Evolutionary conservation across 64 coral and sea anemone genomes (phyloP), one percentile per base, ranked within the genome.

Genomic region (Porites australiensis): DNA sequence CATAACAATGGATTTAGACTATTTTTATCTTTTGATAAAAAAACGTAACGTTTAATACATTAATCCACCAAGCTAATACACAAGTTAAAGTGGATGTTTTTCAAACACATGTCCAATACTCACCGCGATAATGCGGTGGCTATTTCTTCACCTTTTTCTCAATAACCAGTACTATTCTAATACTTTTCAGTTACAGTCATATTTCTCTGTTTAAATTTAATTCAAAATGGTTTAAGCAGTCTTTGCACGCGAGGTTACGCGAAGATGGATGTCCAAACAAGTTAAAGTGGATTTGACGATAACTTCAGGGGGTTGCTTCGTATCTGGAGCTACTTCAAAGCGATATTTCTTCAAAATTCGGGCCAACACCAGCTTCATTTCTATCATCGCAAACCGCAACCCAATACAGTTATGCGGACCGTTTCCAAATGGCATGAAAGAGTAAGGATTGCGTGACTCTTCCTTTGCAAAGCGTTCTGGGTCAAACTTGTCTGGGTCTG

Each of bases 331-430:
- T 4, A 84, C 78, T 45, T 54, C 23, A 12, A 91, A 47, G 11
- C 12, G 55, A 69, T 72, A 91, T 75, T 60, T 84, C 79, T 84
- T 82, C 50, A 91, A 60, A 19, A 91, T 58, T n/a, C 69, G 64
- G 3, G 82, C 79, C 72, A 91, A 84, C 14, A 72, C 79, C 8
- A 91, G 79, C 79, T 91, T 91, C 50, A 91, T 74, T 21, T 91
- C 65, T 65, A 91, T 82, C 79, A 62, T 79, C 13, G 89, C 89
- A 73, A 91, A 91, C 20, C 89, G 20, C 78, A 91, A 58, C 23
- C 89, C 89, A 75, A 91, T 91, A 64, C 89, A 91, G 51, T 82
- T 80, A 14, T 55, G 89, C 16, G 81, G 90, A 15, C 90, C 90
- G 37, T 86, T 80, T 18, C 90, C 90, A 86, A 92, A 92, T 8